These are phyloP conservation scores for Buphagus erythrorhynchus DNA, from an alignment of 2,797 vertebrate genomes.

Conservation along the genomic window DNA sequence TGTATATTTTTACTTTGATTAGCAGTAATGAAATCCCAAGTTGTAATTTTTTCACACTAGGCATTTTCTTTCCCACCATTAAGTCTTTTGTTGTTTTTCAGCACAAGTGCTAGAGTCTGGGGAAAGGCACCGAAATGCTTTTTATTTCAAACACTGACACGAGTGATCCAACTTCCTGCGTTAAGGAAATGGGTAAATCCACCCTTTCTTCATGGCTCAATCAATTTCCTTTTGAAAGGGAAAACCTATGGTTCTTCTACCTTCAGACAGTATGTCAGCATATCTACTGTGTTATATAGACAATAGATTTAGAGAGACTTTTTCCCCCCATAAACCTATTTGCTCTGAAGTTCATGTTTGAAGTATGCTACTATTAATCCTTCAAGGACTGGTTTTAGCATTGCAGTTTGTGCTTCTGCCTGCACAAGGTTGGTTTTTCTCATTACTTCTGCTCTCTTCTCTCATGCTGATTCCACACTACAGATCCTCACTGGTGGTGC, in stretches of 20 bases:
- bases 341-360: neutral
- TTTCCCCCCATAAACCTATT: neutral
- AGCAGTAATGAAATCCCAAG: neutral
- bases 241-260: neutral
- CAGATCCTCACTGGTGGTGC: rapidly evolving
- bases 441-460: neutral
- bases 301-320: neutral
- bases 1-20: neutral
- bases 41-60: neutral
- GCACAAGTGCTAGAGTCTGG: neutral
- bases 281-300: neutral
- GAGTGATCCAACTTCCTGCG: neutral
- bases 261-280: neutral
- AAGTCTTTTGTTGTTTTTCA: neutral
- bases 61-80: neutral
- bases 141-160: neutral
- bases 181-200: neutral
- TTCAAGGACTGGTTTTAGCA: neutral
- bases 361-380: neutral
- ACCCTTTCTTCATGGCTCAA: neutral
- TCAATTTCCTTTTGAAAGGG: neutral
- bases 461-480: neutral
- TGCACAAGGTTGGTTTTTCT: neutral
- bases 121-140: neutral
- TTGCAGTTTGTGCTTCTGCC: neutral